Conservation (phyloP, 2,888 invertebrate species). For the Sphaeridia pumilis region DNA sequence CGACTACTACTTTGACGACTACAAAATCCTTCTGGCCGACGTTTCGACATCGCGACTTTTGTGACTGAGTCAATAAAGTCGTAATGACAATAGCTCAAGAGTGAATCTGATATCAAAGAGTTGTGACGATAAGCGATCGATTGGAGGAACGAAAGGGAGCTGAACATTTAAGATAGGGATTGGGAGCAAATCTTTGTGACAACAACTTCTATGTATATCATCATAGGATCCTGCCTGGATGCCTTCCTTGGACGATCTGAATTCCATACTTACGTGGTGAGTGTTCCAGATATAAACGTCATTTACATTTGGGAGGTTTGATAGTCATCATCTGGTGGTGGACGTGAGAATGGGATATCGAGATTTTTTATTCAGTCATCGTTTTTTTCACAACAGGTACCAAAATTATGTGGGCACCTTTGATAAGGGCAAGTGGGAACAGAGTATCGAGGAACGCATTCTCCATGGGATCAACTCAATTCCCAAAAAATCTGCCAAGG, state of each 20-base stretch:
- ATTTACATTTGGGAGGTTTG: background rate
- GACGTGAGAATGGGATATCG: too few species aligned
- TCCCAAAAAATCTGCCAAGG: constrained; percentile 62
- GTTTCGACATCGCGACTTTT: too few species aligned
- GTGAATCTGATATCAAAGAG: too few species aligned
- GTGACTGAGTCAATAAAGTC: too few species aligned
- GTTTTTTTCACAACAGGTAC: constrained; percentile 51
- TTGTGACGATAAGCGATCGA: too few species aligned
- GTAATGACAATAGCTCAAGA: too few species aligned
- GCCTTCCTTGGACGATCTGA: constrained; percentile 35
- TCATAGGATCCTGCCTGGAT: constrained; percentile 17
- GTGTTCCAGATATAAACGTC: background rate
- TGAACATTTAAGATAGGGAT: background rate
- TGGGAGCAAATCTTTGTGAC: background rate
- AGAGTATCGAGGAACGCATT: constrained; percentile 82
- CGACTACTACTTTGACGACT: too few species aligned
- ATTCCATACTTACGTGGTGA: constrained; percentile 34
- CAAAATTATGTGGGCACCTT: constrained; percentile 93
- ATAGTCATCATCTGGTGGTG: too few species aligned
- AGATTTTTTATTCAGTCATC: background rate
- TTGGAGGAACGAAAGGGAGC: too few species aligned
- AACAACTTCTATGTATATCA: constrained; percentile 13
- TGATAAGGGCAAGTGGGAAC: constrained; percentile 96
- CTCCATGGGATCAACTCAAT: constrained; percentile 63
- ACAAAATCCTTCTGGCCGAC: too few species aligned